Base-by-base conservation (phyloP, 2,113 vertebrate genomes). In the Lophochroa leadbeateri region DNA sequence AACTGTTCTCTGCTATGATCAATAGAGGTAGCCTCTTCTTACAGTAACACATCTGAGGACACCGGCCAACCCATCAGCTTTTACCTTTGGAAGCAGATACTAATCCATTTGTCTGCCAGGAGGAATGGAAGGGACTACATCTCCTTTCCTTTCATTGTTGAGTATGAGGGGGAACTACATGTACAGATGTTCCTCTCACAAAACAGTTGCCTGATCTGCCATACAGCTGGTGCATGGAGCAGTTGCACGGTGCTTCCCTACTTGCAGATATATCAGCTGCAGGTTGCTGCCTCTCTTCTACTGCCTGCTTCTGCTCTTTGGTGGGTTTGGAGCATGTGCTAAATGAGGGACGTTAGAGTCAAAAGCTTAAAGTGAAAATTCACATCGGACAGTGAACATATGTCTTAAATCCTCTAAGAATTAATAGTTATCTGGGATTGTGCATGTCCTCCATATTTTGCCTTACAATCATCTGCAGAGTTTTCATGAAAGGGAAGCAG, bases 161-260 rank as follows among this genome's bases (percentile, higher is more conserved):
- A 74, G 27, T 44, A 24, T n/a, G 31, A 37, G 9, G 13, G 29
- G 33, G 12, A 83, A 77, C 25, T 41, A 20, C 24, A 7, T 3
- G 31, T 44, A 37, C 24, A 58, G 57, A 65, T 16, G 44, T 50
- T 86, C 37, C 31, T 61, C 29, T 50, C 3, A 2, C 35, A 35
- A 61, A 79, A 47, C 57, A n/a, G 61, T 41, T 2, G 1, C 57
- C 31, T 31, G 20, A 10, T 60, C 21, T 39, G 25, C 67, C 1
- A 0, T 50, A 33, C 1, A 0, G 27, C 29, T 3, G 2, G 33
- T 5, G 31, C 71, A n/a, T 31, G 31, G 58, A 58, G 18, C 53
- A 69, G 14, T 53, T 58, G 61, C 17, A 17, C 1, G 0, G 28
- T 28, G n/a, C 53, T 35, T 77, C 7, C 60, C 47, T 64, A 2